These are phyloP conservation scores for Achatina immaculata DNA, from an alignment of 1,140 invertebrate species.

Conservation along the genomic window DNA sequence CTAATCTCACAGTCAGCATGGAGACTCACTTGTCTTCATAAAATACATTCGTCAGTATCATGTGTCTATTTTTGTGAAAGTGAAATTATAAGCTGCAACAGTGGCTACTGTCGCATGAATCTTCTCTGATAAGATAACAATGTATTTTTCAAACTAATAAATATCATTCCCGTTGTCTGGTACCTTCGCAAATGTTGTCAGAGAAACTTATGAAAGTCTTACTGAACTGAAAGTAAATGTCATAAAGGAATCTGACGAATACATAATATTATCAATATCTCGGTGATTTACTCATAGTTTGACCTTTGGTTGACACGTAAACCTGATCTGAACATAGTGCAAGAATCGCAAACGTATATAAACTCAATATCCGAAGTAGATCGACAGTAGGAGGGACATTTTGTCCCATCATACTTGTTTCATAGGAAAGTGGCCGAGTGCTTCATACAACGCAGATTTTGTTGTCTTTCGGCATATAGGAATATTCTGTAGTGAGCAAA, in stretches of 20 bases:
- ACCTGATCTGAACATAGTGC: no score
- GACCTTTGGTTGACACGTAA: no score
- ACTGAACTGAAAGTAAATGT: no score
- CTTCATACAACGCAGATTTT: not conserved
- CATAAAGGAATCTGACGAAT: no score
- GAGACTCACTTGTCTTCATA: not conserved
- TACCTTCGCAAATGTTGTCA: no score
- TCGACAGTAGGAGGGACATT: not conserved
- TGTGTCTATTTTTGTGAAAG: not conserved
- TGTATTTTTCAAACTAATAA: not conserved
- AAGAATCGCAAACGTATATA: not conserved
- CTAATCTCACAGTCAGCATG: not conserved
- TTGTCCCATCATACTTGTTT: not conserved
- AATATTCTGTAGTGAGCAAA: not conserved
- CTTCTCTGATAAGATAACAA: slow-evolving; percentile 13
- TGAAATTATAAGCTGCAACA: not conserved
- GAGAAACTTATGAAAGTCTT: no score
- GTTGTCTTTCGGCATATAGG: no score
- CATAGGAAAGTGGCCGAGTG: not conserved
- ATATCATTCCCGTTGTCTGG: not conserved
- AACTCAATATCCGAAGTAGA: not conserved
- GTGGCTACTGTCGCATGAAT: not conserved
- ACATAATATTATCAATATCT: no score
- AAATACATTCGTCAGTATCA: not conserved
- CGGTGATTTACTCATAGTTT: no score